Percentiles rank a stretch among this genome's conserved stretches.
phyloP scores from a whole-genome alignment of 2,888 invertebrate genomes.

The Xestia rhomboidea region DNA sequence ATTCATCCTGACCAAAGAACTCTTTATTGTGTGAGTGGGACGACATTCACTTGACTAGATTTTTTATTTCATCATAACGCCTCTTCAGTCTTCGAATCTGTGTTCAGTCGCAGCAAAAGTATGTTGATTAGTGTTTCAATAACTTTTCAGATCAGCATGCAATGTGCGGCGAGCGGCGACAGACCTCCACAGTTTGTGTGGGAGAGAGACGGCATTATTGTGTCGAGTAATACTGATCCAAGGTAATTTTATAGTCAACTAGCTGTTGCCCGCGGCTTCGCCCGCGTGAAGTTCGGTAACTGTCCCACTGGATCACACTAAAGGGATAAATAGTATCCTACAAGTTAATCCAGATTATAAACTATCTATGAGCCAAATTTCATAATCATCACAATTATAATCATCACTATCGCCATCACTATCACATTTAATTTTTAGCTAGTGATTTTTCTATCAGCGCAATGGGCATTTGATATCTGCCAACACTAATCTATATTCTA shows the following conservation, averaged over 20 bases:
- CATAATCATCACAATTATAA: too few relatives aligned
- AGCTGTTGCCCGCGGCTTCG: too few relatives aligned
- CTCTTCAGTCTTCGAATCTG: neutral
- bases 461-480: neutral
- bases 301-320: too few relatives aligned
- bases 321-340: too few relatives aligned
- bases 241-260: slow-evolving; percentile 75
- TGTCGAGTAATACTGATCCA: slow-evolving; percentile 85
- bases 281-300: too few relatives aligned
- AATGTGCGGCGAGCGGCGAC: slow-evolving; percentile 84
- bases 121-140: neutral
- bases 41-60: neutral
- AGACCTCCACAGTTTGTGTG: slow-evolving; percentile 86
- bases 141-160: slow-evolving; percentile 85
- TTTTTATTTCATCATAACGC: neutral
- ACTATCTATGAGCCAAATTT: too few relatives aligned
- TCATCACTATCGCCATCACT: too few relatives aligned
- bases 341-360: too few relatives aligned
- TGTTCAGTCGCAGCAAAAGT: neutral
- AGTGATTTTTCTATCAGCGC: neutral
- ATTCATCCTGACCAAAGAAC: neutral
- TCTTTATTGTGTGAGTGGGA: neutral
- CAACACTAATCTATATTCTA: neutral
- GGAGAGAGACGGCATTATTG: slow-evolving; percentile 85
- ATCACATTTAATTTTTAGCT: too few relatives aligned